Base-by-base conservation (phyloP, 2,113 vertebrate genomes). In the Ibidorhyncha struthersii region DNA sequence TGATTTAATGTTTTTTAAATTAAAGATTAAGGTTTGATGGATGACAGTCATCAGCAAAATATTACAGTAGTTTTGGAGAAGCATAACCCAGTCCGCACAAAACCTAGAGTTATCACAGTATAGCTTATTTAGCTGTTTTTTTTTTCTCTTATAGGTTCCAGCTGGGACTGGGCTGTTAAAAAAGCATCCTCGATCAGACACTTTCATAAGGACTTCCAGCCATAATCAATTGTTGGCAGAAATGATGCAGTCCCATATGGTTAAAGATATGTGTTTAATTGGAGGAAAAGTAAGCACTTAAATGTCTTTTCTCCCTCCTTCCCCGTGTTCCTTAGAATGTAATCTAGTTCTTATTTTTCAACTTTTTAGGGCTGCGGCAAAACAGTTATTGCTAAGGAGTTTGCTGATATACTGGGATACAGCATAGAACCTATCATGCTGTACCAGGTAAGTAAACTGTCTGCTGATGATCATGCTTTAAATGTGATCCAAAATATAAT, bases 221-320 rank as follows among this genome's bases (percentile, higher is more conserved):
- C 99, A 99, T 86, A 95, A 98, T 78, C 98, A 98, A 38, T 97
- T 99, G 19, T 95, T 99, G 91, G 98, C 99, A 40, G 99, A 99
- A 94, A 99, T 99, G 99, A 98, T 99, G 98, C 99, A 99, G 87
- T 99, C 99, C 7, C 99, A 99, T 95, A 98, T 99, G 98, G 99
- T 99, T 87, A 99, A 99, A 97, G 99, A 99, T 96, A 98, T 99
- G 56, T 99, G 99, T 96, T 98, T 99, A 82, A 99, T 99, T 67
- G 99, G 99, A 96, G 98, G 98, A 96, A 99, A 99, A 99, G 99
- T 99, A 98, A 98, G 97, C 87, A 74, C 69, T 86, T 15, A 21
- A 73, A 27, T 90, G 56, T 88, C 6, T 49, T 16, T 67, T 89
- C 29, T 78, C 12, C 16, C 5, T 89, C 40, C 22, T 92, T 78